phyloP scores from a whole-genome alignment of 2,797 vertebrate genomes.

The Oryzias sinensis region DNA sequence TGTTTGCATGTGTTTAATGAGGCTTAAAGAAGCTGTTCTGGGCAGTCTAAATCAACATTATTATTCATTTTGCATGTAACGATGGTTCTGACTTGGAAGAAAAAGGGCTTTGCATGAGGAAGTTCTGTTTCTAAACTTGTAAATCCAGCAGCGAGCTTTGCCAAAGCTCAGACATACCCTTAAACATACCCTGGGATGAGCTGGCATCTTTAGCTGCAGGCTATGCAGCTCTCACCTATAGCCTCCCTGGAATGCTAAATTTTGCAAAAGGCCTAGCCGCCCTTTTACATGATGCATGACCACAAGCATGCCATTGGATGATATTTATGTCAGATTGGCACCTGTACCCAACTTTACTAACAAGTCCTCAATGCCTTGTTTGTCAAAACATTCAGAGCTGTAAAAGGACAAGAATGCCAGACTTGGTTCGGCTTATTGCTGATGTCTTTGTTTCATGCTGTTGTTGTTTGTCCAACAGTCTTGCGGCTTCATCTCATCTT shows the following conservation, averaged over 20 bases:
- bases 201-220: constrained; percentile 56
- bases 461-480: not conserved
- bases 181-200: constrained; percentile 24
- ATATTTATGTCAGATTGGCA: constrained; percentile 74
- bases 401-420: constrained; percentile 48
- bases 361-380: constrained; percentile 81
- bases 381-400: constrained; percentile 72
- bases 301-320: constrained; percentile 75
- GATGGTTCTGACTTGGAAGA: constrained; percentile 24
- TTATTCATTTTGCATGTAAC: constrained; percentile 42
- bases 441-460: constrained; percentile 3
- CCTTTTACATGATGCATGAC: constrained; percentile 83
- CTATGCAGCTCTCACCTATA: constrained; percentile 73
- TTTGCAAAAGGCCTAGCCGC: constrained; percentile 71
- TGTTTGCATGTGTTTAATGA: constrained; percentile 5
- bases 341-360: constrained; percentile 78
- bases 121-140: constrained; percentile 50
- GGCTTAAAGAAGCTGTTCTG: constrained; percentile 24
- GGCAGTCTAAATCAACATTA: constrained; percentile 19
- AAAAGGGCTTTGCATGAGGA: constrained; percentile 38
- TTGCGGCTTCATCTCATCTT: not conserved
- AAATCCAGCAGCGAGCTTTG: constrained; percentile 49
- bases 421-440: not conserved
- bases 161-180: constrained; percentile 28
- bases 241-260: constrained; percentile 77